phyloP scores from a whole-genome alignment of 2,797 vertebrate species.

The Scomberomorus guttatus region DNA sequence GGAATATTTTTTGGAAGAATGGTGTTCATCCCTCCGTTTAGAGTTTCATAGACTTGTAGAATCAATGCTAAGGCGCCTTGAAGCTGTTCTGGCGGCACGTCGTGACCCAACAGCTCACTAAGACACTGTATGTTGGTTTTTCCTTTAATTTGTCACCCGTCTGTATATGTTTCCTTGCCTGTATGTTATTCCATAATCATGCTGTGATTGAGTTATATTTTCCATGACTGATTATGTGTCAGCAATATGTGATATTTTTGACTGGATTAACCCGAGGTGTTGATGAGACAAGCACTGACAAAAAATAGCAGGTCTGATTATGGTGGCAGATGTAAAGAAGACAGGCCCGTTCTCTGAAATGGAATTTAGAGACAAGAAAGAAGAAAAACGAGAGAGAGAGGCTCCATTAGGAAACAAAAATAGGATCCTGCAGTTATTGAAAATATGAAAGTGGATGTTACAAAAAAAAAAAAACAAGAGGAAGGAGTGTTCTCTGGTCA shows the following conservation, averaged over 20 bases:
- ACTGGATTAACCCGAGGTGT: conserved; percentile 52
- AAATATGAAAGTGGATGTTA: conserved; percentile 77
- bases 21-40: no score
- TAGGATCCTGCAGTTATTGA: conserved; percentile 73
- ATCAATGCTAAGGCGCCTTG: no score
- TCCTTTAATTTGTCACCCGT: no score
- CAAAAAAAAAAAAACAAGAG: conserved; percentile 70
- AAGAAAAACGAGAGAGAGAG: not conserved
- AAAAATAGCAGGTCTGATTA: conserved; percentile 48
- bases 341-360: conserved; percentile 45
- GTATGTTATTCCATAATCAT: conserved; percentile 19
- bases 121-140: no score
- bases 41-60: no score
- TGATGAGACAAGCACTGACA: conserved; percentile 39
- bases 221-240: conserved; percentile 56
- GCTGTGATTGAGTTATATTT: conserved; percentile 43
- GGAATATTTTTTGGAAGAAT: no score
- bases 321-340: conserved; percentile 49
- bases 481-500: conserved; percentile 66
- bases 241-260: conserved; percentile 54
- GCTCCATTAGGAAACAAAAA: conserved; percentile 70
- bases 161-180: conserved; percentile 4
- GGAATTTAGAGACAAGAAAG: conserved; percentile 45
- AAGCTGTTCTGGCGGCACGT: no score
- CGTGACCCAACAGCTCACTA: no score